Percentiles rank a stretch among this genome's conserved stretches.
Evolutionary conservation across 30 jellyfish, hydroid and myxozoan genomes (phyloP).

Genomic region (Turritopsis dohrnii): DNA sequence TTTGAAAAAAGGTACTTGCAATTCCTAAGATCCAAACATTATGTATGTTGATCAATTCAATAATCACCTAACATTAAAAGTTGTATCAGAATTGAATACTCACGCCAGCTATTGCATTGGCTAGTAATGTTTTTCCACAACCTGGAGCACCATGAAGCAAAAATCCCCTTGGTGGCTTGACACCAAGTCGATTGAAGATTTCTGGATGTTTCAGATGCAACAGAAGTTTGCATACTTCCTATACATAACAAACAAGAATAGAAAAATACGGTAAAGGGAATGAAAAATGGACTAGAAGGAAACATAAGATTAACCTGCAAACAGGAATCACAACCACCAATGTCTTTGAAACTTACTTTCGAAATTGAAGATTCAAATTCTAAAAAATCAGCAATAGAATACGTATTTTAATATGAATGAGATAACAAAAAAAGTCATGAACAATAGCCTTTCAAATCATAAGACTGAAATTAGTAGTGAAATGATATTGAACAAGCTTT

Average conservation of each 20-base stretch:
- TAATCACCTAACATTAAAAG: background rate
- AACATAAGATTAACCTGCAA: conserved; percentile 37
- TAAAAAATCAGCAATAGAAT: background rate
- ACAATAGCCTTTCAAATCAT: too few species aligned
- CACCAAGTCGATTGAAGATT: conserved; percentile 79
- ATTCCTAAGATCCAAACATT: conserved; percentile 49
- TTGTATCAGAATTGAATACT: conserved; percentile 2
- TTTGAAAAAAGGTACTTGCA: conserved; percentile 80
- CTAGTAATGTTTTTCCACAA: conserved; percentile 97
- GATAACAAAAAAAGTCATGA: too few species aligned
- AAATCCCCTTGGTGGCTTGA: conserved; percentile 96
- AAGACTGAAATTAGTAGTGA: too few species aligned
- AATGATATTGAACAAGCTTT: too few species aligned
- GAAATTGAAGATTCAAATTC: conserved; percentile 66
- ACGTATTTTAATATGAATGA: too few species aligned
- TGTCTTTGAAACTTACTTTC: conserved; percentile 48
- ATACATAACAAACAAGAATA: background rate
- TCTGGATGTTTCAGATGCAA: conserved; percentile 97
- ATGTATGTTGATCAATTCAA: background rate
- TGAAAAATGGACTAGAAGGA: too few species aligned
- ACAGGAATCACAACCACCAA: conserved; percentile 79
- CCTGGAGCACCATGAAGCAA: conserved; percentile 99
- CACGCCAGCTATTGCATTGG: conserved; percentile 99
- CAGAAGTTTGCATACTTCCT: conserved; percentile 85
- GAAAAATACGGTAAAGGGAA: background rate